Base-by-base conservation (phyloP, 2,113 vertebrate genomes). In the Asarcornis scutulata region DNA sequence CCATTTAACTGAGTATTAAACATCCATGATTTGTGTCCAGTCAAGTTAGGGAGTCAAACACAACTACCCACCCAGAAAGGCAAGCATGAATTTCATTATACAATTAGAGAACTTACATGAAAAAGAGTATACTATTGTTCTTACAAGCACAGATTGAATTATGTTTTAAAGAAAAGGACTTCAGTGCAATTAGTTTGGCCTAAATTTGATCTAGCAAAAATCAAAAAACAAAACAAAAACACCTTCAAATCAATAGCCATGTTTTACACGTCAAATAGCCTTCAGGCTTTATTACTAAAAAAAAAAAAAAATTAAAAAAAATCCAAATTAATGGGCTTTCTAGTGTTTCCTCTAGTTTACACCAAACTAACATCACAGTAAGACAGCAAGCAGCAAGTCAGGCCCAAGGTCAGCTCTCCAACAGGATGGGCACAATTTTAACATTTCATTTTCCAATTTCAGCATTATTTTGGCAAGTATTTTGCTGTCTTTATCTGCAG, bases 321-420 rank as follows among this genome's bases (percentile, higher is more conserved):
- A 77, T 7, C 64, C 40, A 58, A 20, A 55, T 10, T 1, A 40
- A 21, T 0, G 14, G 29, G 22, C 12, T 64, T 26, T 29, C 62
- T 64, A 72, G 14, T 0, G 11, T 1, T 84, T 56, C n/a, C 34
- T 72, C 31, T 25, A 26, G 29, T 38, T 55, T 13, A 14, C 18
- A 48, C 25, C 55, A 66, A 44, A 16, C 11, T n/a, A 34, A 38
- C 14, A 17, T 3, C 0, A 0, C 1, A 69, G 44, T 6, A 73
- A 76, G 4, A 20, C 36, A 26, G 29, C 2, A 13, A 68, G 36
- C 38, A 59, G 69, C 31, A 82, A 40, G 34, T 26, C 31, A 31
- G 64, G 23, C 36, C 60, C 56, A 14, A 26, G 71, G 58, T 55
- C 69, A 13, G 40, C 34, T 66, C 38, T 14, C 46, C 53, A 34